These are phyloP conservation scores for Tortrix viridana DNA, from an alignment of 2,888 invertebrate species.

Conservation along the genomic window DNA sequence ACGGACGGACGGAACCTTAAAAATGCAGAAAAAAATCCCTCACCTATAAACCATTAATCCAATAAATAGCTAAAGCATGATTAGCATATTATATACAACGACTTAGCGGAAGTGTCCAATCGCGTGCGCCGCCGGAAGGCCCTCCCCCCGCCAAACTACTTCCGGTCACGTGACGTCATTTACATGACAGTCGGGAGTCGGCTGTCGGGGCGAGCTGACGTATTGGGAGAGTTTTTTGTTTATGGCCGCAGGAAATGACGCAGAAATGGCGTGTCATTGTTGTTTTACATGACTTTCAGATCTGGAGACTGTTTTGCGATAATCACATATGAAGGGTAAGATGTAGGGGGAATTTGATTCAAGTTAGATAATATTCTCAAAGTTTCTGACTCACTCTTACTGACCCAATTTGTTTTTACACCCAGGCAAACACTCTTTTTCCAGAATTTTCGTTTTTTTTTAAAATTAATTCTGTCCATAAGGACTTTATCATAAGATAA, in stretches of 20 bases:
- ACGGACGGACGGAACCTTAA: neutral
- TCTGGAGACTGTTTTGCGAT: neutral
- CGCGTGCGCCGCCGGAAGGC: conserved; percentile 78
- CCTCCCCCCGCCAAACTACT: conserved; percentile 76
- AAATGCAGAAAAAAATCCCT: conserved; percentile 54
- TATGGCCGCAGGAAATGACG: conserved; percentile 65
- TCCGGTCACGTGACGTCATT: conserved; percentile 84
- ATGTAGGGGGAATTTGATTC: too few relatives aligned
- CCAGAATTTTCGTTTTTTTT: too few relatives aligned
- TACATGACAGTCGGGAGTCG: conserved; percentile 75
- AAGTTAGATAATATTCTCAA: too few relatives aligned
- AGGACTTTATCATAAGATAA: too few relatives aligned
- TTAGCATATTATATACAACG: conserved; percentile 80
- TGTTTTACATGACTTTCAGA: conserved; percentile 15
- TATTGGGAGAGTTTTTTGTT: conserved; percentile 60
- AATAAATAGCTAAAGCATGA: conserved; percentile 80
- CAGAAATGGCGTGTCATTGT: conserved; percentile 33
- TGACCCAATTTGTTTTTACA: too few relatives aligned
- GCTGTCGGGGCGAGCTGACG: conserved; percentile 64
- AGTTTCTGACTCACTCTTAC: too few relatives aligned
- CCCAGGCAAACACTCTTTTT: too few relatives aligned
- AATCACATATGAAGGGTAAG: too few relatives aligned
- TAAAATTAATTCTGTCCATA: too few relatives aligned
- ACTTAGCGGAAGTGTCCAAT: conserved; percentile 81
- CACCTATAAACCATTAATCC: conserved; percentile 61